Conservation (phyloP, 1,140 invertebrate species). For the Drosophila suzukii region DNA sequence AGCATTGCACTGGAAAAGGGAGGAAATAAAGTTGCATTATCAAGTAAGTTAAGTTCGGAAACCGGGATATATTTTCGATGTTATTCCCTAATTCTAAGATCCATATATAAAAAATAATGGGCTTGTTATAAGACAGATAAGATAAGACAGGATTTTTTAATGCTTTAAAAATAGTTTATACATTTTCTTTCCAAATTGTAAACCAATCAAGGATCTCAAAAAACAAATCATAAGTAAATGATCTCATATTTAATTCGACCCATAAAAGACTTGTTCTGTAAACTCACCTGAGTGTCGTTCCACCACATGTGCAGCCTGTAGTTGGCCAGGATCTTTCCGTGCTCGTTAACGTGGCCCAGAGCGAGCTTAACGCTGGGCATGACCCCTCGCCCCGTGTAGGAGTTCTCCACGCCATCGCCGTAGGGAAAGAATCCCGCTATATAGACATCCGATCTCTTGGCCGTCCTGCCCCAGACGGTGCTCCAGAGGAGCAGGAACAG, state of each 20-base stretch:
- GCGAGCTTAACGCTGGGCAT: constrained; percentile 97
- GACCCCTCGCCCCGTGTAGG: constrained; percentile 92
- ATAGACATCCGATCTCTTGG: constrained; percentile 89
- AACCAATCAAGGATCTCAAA: no score
- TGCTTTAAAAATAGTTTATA: no score
- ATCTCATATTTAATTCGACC: no score
- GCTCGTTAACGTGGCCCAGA: constrained; percentile 96
- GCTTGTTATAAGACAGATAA: no score
- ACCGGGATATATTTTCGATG: not conserved
- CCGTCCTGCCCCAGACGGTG: constrained; percentile 45
- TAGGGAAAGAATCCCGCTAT: constrained; percentile 97
- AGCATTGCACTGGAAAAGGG: constrained; percentile 94
- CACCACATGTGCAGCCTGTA: constrained; percentile 96
- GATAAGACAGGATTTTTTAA: no score
- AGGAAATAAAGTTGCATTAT: constrained; percentile 1
- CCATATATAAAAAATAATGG: no score
- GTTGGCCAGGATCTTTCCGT: constrained; percentile 92
- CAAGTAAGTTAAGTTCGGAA: not conserved
- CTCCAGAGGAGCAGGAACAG: constrained; percentile 33
- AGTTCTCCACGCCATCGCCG: constrained; percentile 90
- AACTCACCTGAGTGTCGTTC: constrained; percentile 96
- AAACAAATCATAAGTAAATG: no score
- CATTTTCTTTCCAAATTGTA: no score
- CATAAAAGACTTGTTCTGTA: not conserved
- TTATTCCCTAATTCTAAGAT: no score